Evolutionary conservation across 2,888 invertebrate genomes (phyloP).

Genomic region (Drosophila prostipennis): DNA sequence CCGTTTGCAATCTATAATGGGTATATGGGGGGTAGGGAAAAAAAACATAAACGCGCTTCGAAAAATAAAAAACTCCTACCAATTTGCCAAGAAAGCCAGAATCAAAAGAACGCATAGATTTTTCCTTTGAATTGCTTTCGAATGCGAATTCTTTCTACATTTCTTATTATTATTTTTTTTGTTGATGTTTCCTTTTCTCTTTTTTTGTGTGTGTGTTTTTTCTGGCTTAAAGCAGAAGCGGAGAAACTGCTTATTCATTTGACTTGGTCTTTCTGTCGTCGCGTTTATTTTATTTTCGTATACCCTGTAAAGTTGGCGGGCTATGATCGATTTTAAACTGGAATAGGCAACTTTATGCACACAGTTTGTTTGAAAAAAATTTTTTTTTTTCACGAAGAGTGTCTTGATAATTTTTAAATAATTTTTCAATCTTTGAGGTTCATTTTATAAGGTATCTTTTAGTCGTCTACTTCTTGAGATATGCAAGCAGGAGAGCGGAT

Average conservation of each 20-base stretch:
- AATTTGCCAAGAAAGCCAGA: constrained; percentile 49
- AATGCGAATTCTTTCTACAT: constrained; percentile 50
- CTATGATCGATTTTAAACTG: neutral
- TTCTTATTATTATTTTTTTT: constrained; percentile 39
- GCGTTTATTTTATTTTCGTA: constrained; percentile 15
- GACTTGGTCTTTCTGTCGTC: constrained; percentile 15
- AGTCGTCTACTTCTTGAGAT: neutral
- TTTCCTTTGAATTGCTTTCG: constrained; percentile 55
- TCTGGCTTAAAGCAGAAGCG: constrained; percentile 7
- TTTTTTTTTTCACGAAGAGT: too few species aligned
- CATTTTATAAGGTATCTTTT: neutral
- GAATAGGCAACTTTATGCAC: neutral
- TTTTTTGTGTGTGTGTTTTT: constrained; percentile 20
- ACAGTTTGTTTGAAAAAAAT: too few species aligned
- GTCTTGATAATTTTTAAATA: neutral
- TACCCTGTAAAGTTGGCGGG: constrained; percentile 1
- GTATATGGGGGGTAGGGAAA: constrained; percentile 1
- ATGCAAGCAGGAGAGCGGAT: constrained; percentile 12
- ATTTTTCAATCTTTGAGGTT: too few species aligned
- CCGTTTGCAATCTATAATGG: neutral
- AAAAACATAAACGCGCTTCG: constrained; percentile 4
- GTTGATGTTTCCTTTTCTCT: constrained; percentile 16
- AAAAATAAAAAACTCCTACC: constrained; percentile 32
- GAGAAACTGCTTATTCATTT: constrained; percentile 49
- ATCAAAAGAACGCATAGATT: constrained; percentile 38